Evolutionary conservation across 2,797 vertebrate genomes (phyloP), one percentile per base, ranked within the genome.

Genomic region (Microcaecilia unicolor): DNA sequence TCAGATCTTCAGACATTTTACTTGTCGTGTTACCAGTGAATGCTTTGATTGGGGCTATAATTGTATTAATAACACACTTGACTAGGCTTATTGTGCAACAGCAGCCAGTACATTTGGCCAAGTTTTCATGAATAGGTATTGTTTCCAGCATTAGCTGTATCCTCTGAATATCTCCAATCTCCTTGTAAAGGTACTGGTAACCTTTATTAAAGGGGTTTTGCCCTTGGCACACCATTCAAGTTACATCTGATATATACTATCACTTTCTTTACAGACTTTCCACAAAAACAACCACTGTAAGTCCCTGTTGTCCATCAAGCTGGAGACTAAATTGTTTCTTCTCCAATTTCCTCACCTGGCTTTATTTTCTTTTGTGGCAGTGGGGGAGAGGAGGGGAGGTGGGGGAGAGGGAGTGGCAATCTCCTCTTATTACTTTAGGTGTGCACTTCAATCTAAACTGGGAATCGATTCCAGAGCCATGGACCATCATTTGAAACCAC

Each of bases 211-310:
- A 4, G 16, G 6, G 30, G 7, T 8, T 3, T 20, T 5, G 11
- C 28, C 28, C 53, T n/a, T 2, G 30, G 36, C 26, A 9, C 36
- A 28, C n/a, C 31, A 34, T 20, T 33, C 31, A 31, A 20, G 9
- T 19, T 34, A 33, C 51, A 63, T 60, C 55, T 66, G 71, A 50
- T 39, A 29, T 11, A 40, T 20, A 36, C 25, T 17, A 36, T 44
- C 41, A 25, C 17, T 34, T 47, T 38, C 22, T 39, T 44, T 32
- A 4, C 22, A 27, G 2, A 31, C 41, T 9, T 1, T 8, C 34
- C 18, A 11, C 25, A 29, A 0, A 22, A 35, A 20, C 54, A 50
- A 51, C 32, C 38, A 51, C 0, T 29, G 5, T 10, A 8, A 15
- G 31, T 10, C 19, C 27, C 20, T 13, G 22, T 16, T 7, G 11